phyloP scores from a whole-genome alignment of 1,140 invertebrate species.

The Drosophila bocki region DNA sequence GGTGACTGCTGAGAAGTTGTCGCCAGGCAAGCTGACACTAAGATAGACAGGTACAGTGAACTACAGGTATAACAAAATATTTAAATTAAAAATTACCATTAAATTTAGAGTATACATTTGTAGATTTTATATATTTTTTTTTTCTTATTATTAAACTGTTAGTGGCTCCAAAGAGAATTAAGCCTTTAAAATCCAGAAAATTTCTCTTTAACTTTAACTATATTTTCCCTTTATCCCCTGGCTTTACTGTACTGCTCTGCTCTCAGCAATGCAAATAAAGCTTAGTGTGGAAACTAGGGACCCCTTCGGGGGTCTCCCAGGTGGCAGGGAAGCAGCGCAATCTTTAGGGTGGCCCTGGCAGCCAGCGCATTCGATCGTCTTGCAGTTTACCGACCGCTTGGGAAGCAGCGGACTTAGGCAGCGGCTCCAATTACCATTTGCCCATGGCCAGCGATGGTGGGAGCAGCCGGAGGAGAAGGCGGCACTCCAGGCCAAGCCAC shows the following conservation, averaged over 20 bases:
- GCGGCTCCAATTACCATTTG: conserved; percentile 69
- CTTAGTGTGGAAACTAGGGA: conserved; percentile 9
- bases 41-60: conserved; percentile 36
- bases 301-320: not conserved
- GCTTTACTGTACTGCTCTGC: conserved; percentile 1
- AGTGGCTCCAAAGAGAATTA: not conserved
- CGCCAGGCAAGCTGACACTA: conserved; percentile 33
- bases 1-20: conserved; percentile 28
- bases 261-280: conserved; percentile 42
- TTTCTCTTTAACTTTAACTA: not conserved
- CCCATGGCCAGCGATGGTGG: conserved; percentile 31
- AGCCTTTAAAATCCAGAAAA: not conserved
- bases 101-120: not conserved
- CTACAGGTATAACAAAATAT: not conserved
- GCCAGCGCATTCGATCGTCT: conserved; percentile 49
- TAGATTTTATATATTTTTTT: not conserved
- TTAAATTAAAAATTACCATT: not conserved
- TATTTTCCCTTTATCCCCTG: not conserved
- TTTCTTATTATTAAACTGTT: not conserved
- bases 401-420: conserved; percentile 50
- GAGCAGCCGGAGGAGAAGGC: not conserved
- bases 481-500: conserved; percentile 27
- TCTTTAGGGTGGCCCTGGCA: conserved; percentile 55
- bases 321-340: not conserved
- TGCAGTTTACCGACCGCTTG: conserved; percentile 40